A percentile compares a stretch with the other conserved stretches of the same genome.
Evolutionary conservation across 2,888 invertebrate genomes (phyloP).

Genomic region (Acrobeloides nanus): DNA sequence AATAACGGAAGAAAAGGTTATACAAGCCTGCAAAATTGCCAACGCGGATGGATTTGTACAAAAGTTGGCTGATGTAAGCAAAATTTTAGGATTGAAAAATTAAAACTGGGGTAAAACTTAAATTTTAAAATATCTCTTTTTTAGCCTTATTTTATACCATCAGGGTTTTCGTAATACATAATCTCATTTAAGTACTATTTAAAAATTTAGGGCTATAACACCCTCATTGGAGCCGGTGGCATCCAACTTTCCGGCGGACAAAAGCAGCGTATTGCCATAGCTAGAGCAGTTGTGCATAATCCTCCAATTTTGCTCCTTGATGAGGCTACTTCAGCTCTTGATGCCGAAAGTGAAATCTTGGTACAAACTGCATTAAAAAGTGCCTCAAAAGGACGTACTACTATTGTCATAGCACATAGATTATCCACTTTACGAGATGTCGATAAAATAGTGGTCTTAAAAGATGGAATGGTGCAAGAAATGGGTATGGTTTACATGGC

Average conservation of each 20-base stretch:
- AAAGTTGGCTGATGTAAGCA: conserved; percentile 26
- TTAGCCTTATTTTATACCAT: background rate
- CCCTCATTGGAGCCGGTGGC: conserved; percentile 20
- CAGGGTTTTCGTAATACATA: too few species aligned
- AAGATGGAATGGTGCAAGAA: conserved; percentile 34
- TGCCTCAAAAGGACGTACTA: conserved; percentile 25
- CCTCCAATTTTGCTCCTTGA: conserved; percentile 28
- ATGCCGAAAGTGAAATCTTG: conserved; percentile 25
- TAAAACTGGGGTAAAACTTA: too few species aligned
- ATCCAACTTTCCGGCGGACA: conserved; percentile 29
- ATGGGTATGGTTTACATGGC: conserved; percentile 15
- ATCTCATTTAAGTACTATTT: background rate
- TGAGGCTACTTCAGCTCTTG: conserved; percentile 31
- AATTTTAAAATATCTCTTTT: too few species aligned
- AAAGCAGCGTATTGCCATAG: conserved; percentile 32
- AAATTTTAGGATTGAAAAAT: too few species aligned
- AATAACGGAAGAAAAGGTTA: conserved; percentile 30
- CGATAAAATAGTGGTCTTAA: conserved; percentile 43
- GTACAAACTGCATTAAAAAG: conserved; percentile 25
- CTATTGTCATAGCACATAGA: conserved; percentile 30
- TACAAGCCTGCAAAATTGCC: conserved; percentile 39
- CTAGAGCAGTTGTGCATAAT: conserved; percentile 26
- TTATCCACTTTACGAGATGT: conserved; percentile 45
- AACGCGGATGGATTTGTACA: conserved; percentile 43
- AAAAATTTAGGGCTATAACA: conserved; percentile 23